These are phyloP conservation scores for cat (Felis catus) DNA, from an alignment of 2,113 vertebrate species.

Conservation along the genomic window DNA sequence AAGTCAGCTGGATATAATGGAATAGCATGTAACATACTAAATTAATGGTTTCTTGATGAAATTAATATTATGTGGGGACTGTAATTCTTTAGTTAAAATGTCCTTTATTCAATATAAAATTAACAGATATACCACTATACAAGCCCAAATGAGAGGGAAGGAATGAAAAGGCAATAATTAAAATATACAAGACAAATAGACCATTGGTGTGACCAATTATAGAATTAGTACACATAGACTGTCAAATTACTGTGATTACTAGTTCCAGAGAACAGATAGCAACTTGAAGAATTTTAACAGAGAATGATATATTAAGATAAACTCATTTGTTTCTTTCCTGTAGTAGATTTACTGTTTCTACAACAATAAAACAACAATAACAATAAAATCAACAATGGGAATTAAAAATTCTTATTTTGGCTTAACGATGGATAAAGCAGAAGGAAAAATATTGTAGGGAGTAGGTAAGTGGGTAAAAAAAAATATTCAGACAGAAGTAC, in stretches of 20 bases:
- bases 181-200: background rate
- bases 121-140: no score
- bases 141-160: background rate
- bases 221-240: background rate
- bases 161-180: background rate
- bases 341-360: background rate
- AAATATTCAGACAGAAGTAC: background rate
- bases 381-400: background rate
- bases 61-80: background rate
- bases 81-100: background rate
- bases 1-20: background rate
- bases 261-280: background rate
- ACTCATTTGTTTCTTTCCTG: background rate
- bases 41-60: background rate
- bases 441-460: background rate
- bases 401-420: background rate
- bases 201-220: no score
- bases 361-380: background rate
- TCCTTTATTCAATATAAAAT: background rate
- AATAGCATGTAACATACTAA: background rate
- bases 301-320: background rate
- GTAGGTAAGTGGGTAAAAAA: background rate
- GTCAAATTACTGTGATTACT: background rate
- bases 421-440: background rate
- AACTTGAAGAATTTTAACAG: background rate